Conservation (phyloP, 2,888 invertebrate genomes). For the Ochropacha duplaris region DNA sequence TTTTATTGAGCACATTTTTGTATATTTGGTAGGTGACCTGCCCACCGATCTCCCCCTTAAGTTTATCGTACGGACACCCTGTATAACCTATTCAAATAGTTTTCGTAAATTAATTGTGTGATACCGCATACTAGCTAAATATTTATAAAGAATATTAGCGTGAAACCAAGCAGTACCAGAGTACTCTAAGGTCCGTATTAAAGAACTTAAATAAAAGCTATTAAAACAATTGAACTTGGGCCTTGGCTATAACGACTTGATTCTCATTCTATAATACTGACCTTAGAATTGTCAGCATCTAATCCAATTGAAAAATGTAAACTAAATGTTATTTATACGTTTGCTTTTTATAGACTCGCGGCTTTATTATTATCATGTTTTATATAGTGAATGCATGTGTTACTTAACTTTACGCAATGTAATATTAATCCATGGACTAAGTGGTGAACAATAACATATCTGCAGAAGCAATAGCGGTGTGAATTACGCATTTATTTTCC, state of each 20-base stretch:
- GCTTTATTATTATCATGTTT: neutral
- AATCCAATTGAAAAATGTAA: neutral
- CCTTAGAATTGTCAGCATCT: neutral
- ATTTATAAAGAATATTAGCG: neutral
- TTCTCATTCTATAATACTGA: no score
- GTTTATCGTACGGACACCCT: no score
- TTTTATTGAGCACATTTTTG: no score
- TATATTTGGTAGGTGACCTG: no score
- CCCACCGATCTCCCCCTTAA: no score
- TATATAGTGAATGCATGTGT: neutral
- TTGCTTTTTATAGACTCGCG: neutral
- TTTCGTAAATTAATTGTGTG: neutral
- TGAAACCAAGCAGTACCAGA: neutral
- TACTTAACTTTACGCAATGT: neutral
- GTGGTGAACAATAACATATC: constrained; percentile 21
- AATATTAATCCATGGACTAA: neutral
- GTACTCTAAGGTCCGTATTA: no score
- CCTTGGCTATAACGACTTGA: no score
- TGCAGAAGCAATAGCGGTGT: constrained; percentile 17
- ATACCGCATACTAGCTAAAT: neutral
- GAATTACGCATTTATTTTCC: neutral
- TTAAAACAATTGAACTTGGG: no score
- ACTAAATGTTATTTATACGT: neutral
- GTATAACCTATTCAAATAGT: neutral
- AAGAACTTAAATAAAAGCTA: no score